These are phyloP conservation scores for Listronotus bonariensis DNA, from an alignment of 1,140 invertebrate genomes.

Conservation along the genomic window DNA sequence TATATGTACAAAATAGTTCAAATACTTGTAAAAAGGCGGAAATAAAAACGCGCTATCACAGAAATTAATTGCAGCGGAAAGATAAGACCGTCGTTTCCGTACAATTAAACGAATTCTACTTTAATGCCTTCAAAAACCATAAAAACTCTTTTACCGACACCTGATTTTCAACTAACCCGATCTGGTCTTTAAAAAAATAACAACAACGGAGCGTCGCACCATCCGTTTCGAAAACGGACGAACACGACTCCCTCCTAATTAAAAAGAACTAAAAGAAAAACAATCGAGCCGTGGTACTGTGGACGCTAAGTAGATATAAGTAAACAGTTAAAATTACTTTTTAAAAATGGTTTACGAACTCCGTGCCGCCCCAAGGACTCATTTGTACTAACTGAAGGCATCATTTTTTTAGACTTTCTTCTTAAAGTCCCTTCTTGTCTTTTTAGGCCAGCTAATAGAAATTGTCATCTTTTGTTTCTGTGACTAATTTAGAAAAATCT, in stretches of 20 bases:
- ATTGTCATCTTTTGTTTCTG: neutral
- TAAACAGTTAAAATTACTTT: conserved; percentile 16
- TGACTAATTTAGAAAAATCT: too few relatives aligned
- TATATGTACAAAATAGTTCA: too few relatives aligned
- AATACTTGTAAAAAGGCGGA: too few relatives aligned
- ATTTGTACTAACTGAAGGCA: conserved; percentile 32
- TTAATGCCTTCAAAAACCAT: too few relatives aligned
- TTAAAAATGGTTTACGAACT: conserved; percentile 4
- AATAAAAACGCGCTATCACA: neutral
- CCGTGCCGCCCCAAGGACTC: conserved; percentile 20
- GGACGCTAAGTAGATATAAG: conserved; percentile 28
- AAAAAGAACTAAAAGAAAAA: conserved; percentile 15
- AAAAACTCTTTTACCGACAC: too few relatives aligned
- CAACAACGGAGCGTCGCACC: neutral
- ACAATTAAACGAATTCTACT: too few relatives aligned
- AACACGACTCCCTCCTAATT: too few relatives aligned
- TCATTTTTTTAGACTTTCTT: conserved; percentile 13
- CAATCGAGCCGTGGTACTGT: conserved; percentile 17
- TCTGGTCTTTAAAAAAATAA: conserved; percentile 13
- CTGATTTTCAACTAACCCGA: neutral
- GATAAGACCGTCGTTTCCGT: too few relatives aligned
- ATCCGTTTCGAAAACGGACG: neutral
- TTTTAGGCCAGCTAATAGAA: conserved; percentile 20
- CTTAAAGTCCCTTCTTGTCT: conserved; percentile 10
- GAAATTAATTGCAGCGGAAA: neutral